A percentile compares a stretch with the other conserved stretches of the same genome.
Evolutionary conservation across 2,888 invertebrate species (phyloP).

Genomic region (Agrenia bidenticulata): DNA sequence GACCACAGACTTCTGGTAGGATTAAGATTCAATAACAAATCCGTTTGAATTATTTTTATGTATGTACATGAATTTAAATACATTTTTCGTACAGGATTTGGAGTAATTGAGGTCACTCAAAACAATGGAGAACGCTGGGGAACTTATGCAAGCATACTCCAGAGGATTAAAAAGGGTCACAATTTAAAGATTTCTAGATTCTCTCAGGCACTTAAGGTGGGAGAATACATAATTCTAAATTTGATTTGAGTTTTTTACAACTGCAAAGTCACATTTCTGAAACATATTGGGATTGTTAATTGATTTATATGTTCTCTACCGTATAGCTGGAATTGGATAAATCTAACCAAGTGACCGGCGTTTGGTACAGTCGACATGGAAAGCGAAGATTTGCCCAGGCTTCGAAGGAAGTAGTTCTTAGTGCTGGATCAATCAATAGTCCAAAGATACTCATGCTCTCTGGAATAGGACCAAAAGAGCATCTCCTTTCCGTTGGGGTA

Average conservation of each 20-base stretch:
- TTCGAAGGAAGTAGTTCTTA: conserved; percentile 39
- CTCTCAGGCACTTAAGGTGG: conserved; percentile 31
- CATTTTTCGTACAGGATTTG: conserved; percentile 15
- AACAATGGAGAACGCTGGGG: conserved; percentile 27
- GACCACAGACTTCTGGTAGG: conserved; percentile 33
- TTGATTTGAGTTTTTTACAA: not conserved
- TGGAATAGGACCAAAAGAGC: conserved; percentile 40
- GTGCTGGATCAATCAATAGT: conserved; percentile 37
- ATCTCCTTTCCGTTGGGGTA: conserved; percentile 31
- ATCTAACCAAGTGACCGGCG: conserved; percentile 30
- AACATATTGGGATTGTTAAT: not conserved
- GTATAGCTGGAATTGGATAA: conserved; percentile 37
- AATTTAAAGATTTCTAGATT: conserved; percentile 32
- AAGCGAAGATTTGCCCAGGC: conserved; percentile 29
- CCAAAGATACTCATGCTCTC: conserved; percentile 40
- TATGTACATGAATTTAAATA: not conserved
- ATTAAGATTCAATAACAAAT: no score
- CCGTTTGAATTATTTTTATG: not conserved
- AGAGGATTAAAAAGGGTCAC: conserved; percentile 23
- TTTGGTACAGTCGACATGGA: conserved; percentile 36
- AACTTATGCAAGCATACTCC: conserved; percentile 27
- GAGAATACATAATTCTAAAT: no score
- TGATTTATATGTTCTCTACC: no score
- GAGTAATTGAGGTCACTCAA: conserved; percentile 24
- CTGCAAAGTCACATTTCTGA: no score